Evolutionary conservation across 2,113 vertebrate genomes (phyloP).

Genomic region (Rhipidura dahli): DNA sequence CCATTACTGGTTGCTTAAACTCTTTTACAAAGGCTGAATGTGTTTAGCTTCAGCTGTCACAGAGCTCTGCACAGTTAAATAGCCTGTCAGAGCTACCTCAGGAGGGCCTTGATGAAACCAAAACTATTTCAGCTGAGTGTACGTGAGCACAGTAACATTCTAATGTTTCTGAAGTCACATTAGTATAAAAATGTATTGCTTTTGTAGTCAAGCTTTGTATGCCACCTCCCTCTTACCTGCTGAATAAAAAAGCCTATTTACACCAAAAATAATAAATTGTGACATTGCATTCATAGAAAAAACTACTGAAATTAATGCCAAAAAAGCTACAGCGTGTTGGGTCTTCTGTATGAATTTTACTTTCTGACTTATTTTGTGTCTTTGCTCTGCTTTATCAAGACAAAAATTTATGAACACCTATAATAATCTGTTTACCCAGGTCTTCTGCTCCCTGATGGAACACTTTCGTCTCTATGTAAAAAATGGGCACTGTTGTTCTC

Average conservation of each 20-base stretch:
- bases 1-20: background rate
- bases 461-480: background rate
- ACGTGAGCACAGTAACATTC: background rate
- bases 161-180: background rate
- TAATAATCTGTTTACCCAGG: background rate
- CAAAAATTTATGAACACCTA: background rate
- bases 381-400: background rate
- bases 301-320: background rate
- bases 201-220: background rate
- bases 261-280: background rate
- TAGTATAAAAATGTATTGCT: background rate
- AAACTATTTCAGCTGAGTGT: background rate
- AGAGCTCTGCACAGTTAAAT: slow-evolving; percentile 9
- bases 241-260: background rate
- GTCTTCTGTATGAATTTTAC: background rate
- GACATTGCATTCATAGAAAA: background rate
- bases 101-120: background rate
- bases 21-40: slow-evolving; percentile 8
- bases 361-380: background rate
- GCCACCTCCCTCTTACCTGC: background rate
- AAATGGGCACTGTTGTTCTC: background rate
- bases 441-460: background rate
- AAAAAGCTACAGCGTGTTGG: background rate
- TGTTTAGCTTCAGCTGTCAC: slow-evolving; percentile 23
- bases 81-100: slow-evolving; percentile 19